Conservation (phyloP, 2,113 vertebrate genomes). For the Clarias gariepinus region DNA sequence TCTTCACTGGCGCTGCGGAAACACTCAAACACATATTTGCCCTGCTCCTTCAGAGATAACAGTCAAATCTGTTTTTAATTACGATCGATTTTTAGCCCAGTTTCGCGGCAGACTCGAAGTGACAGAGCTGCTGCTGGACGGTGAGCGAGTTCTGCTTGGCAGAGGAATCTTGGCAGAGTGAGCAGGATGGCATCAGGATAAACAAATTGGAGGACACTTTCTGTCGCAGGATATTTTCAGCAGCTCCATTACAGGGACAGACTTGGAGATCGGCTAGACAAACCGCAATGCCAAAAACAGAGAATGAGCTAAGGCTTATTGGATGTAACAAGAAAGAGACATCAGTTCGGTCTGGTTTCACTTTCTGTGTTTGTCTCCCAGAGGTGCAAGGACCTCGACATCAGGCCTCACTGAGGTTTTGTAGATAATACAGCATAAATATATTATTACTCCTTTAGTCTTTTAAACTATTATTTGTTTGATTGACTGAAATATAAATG, state of each 20-base stretch:
- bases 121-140: conserved; percentile 22
- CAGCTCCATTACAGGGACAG: conserved; percentile 11
- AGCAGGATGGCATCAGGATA: conserved; percentile 36
- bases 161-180: conserved; percentile 17
- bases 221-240: conserved; percentile 22
- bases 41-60: neutral
- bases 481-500: neutral
- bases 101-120: conserved; percentile 7
- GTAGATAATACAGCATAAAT: neutral
- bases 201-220: conserved; percentile 32
- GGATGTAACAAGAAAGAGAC: conserved; percentile 14
- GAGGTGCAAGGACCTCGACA: neutral
- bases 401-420: too few relatives aligned
- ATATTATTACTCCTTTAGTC: neutral
- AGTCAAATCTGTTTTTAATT: conserved; percentile 33
- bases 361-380: neutral
- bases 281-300: conserved; percentile 4
- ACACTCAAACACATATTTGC: neutral
- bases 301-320: conserved; percentile 16
- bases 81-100: conserved; percentile 14
- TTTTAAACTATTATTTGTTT: neutral
- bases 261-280: conserved; percentile 26
- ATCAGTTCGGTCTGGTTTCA: conserved; percentile 9
- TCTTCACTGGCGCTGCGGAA: neutral
- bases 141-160: conserved; percentile 26